phyloP scores from a whole-genome alignment of 2,113 vertebrate species.

The Dasyurus viverrinus region DNA sequence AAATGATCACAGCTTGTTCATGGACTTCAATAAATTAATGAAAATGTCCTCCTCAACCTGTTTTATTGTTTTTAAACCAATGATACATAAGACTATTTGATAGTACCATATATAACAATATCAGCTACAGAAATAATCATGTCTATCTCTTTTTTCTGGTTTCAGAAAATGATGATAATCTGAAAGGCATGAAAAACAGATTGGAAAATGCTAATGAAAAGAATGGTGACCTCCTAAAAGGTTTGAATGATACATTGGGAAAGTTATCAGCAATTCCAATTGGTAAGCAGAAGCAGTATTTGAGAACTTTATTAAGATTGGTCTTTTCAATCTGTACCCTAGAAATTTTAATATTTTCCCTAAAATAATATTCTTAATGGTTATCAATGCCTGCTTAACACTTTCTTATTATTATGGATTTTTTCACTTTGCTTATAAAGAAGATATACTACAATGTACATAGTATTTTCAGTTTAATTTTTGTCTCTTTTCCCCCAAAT shows the following conservation, averaged over 20 bases:
- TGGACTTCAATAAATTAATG: not conserved
- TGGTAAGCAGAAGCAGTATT: slow-evolving; percentile 83
- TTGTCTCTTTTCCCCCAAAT: slow-evolving; percentile 5
- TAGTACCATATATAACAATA: not conserved
- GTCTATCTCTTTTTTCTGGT: slow-evolving; percentile 38
- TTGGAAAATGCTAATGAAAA: slow-evolving; percentile 89
- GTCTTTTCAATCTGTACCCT: not conserved
- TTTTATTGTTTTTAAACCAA: slow-evolving; percentile 30
- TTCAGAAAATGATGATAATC: slow-evolving; percentile 86
- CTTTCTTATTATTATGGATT: slow-evolving; percentile 19
- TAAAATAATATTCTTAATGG: not conserved
- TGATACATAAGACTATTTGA: not conserved
- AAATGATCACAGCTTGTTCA: slow-evolving; percentile 22
- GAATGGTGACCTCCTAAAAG: slow-evolving; percentile 88
- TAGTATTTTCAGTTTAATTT: not conserved
- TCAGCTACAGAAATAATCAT: not conserved
- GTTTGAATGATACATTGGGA: slow-evolving; percentile 91
- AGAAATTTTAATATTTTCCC: not conserved
- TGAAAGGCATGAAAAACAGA: slow-evolving; percentile 86
- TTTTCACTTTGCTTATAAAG: slow-evolving; percentile 34
- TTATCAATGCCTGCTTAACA: not conserved
- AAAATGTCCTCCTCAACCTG: not conserved
- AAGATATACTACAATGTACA: slow-evolving; percentile 17
- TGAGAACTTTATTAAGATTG: not conserved
- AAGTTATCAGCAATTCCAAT: slow-evolving; percentile 92